Evolutionary conservation across 1,140 invertebrate genomes (phyloP).

Genomic region (Solenopsis invicta): DNA sequence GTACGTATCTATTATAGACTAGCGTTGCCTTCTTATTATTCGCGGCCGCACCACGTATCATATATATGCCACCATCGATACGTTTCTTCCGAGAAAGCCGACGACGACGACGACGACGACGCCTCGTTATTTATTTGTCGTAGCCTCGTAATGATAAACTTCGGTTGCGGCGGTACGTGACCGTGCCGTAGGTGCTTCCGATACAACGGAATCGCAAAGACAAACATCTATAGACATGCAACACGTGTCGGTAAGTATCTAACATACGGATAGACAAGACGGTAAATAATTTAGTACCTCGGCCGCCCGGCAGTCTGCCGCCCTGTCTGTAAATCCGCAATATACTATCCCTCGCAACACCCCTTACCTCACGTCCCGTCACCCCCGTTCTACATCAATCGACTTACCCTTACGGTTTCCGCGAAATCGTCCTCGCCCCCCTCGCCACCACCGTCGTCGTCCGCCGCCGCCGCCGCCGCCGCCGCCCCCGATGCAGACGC

Average conservation of each 20-base stretch:
- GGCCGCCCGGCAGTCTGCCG: constrained; percentile 85
- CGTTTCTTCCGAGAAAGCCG: constrained; percentile 35
- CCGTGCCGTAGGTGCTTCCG: constrained; percentile 22
- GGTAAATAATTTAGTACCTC: constrained; percentile 84
- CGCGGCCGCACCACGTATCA: neutral
- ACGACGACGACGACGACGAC: constrained; percentile 50
- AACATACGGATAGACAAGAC: constrained; percentile 77
- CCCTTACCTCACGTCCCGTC: neutral
- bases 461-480: constrained; percentile 18
- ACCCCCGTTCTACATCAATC: neutral
- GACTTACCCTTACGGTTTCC: constrained; percentile 51
- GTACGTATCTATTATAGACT: neutral
- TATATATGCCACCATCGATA: constrained; percentile 28
- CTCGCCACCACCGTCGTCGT: constrained; percentile 37
- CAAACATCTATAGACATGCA: constrained; percentile 70
- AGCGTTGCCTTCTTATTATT: constrained; percentile 24
- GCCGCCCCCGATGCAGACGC: too few species aligned
- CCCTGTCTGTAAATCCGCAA: constrained; percentile 77
- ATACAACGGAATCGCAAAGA: constrained; percentile 55
- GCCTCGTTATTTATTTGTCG: constrained; percentile 64
- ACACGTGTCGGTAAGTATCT: constrained; percentile 76
- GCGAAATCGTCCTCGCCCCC: constrained; percentile 57
- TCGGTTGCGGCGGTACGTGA: constrained; percentile 51
- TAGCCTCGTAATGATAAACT: constrained; percentile 61
- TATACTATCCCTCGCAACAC: constrained; percentile 44